Evolutionary conservation across 2,113 vertebrate species (phyloP).

Genomic region (Triplophysa siluroides): DNA sequence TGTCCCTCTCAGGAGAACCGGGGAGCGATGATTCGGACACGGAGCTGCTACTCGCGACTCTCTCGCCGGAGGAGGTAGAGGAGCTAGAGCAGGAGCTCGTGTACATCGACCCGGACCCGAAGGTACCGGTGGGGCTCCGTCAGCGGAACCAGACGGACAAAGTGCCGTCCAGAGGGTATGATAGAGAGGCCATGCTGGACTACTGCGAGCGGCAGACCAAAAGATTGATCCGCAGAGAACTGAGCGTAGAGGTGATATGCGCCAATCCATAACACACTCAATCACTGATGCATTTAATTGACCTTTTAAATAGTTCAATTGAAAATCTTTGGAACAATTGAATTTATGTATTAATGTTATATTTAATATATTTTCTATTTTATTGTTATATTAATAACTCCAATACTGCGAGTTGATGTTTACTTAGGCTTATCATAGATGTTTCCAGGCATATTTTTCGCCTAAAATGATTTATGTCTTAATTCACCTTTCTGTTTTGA

Average conservation of each 20-base stretch:
- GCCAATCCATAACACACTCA: not conserved
- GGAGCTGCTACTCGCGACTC: constrained; percentile 79
- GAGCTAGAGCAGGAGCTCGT: constrained; percentile 84
- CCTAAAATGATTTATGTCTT: no score
- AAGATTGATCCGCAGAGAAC: constrained; percentile 74
- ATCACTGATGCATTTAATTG: no score
- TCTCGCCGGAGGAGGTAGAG: constrained; percentile 86
- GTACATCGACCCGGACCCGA: constrained; percentile 76
- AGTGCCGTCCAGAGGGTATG: constrained; percentile 62
- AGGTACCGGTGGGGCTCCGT: constrained; percentile 69
- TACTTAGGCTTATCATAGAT: no score
- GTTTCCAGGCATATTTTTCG: no score
- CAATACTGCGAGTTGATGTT: no score
- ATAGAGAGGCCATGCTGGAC: constrained; percentile 67
- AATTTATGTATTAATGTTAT: no score
- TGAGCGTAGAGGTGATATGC: constrained; percentile 72
- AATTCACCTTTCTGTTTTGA: no score
- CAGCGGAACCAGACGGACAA: constrained; percentile 76
- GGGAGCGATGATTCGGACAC: constrained; percentile 86
- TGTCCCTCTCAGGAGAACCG: constrained; percentile 76
- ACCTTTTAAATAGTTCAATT: no score
- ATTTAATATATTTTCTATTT: no score
- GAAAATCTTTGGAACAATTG: no score
- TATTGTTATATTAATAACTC: no score
- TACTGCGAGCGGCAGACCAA: constrained; percentile 77